Evolutionary conservation across 2,113 vertebrate genomes (phyloP).

Genomic region (Otolemur garnettii): DNA sequence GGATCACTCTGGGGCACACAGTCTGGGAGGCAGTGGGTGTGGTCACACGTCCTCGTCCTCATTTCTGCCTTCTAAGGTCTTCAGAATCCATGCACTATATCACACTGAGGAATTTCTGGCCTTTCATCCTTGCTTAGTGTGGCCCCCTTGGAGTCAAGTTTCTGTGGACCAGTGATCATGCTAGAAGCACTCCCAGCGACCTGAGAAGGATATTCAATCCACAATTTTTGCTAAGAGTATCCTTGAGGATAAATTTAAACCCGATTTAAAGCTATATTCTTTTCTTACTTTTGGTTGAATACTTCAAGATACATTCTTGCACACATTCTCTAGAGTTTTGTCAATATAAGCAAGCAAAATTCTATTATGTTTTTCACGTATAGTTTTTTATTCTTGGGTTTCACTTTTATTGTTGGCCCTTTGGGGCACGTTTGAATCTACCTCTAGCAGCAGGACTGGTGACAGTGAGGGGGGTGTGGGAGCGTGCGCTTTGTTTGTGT

Average conservation of each 20-base stretch:
- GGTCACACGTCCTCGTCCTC: background rate
- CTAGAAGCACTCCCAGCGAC: background rate
- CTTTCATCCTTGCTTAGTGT: background rate
- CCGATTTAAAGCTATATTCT: background rate
- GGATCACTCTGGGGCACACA: background rate
- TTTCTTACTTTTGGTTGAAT: background rate
- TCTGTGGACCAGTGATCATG: background rate
- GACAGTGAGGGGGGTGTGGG: background rate
- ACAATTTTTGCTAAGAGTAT: background rate
- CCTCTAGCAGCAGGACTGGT: background rate
- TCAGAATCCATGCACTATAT: background rate
- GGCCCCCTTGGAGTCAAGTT: background rate
- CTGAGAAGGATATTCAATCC: background rate
- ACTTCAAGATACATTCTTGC: background rate
- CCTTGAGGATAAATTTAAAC: background rate
- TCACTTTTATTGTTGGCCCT: background rate
- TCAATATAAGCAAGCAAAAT: background rate
- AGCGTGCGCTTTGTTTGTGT: no score
- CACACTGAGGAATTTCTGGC: background rate
- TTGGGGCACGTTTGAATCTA: background rate
- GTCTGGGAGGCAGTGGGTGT: background rate
- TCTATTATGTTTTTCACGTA: background rate
- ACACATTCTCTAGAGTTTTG: background rate
- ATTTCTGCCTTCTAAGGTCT: background rate
- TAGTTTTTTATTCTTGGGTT: constrained; percentile 36